Evolutionary conservation across 1,140 invertebrate species (phyloP), one percentile per base, ranked within the genome.

Genomic region (Euglossa dilemma): DNA sequence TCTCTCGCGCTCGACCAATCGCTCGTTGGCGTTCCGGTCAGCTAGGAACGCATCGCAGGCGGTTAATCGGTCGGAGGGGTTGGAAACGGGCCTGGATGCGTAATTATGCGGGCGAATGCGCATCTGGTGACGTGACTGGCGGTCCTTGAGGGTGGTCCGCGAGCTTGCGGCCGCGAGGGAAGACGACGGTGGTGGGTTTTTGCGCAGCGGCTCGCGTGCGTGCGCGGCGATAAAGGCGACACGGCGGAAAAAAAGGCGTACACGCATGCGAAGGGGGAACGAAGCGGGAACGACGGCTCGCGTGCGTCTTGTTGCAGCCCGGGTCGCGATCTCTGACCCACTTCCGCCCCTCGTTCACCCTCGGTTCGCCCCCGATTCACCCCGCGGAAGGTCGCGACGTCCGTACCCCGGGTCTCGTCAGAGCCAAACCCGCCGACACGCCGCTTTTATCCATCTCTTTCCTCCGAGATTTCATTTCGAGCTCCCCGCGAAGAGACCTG

Each of bases 161-260:
- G 23, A 71, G 28, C 20, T 72, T 43, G 2, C 6, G 16, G 45
- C 1, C 6, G 47, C 16, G n/a, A 0, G 11, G 47, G 6, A 23
- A 66, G 20, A 8, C 12, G 59, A 28, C 20, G 50, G 18, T 18
- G 23, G 23, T 16, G 50, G 9, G 3, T 50, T 82, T 76, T 67
- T 59, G 25, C 80, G 80, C 79, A 64, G 63, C 61, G 0, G 74
- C 70, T 83, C 50, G 81, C 81, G 81, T 83, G 81, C 74, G 74
- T 78, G 36, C n/a, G 61, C 18, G n/a, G 20, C 73, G 73, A 82
- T 82, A 54, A 71, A 70, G 23, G 45, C 72, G 72, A 74, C 9
- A 50, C 25, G 72, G 11, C 45, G 25, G 9, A 6, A 20, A 66
- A 74, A 75, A 74, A 47, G 54, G 80, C 74, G 80, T 70, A 47